Base-by-base conservation (phyloP, 64 coral and sea anemone species). In the Anthopleura sola region DNA sequence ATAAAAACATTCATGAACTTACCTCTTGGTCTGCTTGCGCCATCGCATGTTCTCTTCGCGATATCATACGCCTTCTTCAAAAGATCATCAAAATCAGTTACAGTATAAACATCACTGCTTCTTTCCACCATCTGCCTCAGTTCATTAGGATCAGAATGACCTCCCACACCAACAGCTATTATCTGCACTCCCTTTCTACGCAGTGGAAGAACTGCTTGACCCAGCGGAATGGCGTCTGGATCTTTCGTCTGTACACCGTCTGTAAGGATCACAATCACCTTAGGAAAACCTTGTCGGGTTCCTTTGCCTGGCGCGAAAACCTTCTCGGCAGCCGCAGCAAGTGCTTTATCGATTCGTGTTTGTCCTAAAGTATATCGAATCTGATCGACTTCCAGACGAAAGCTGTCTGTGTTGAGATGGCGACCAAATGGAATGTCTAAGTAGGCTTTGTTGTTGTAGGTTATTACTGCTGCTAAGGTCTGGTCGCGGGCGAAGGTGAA, bases 91-190 rank as follows among this genome's bases (percentile, higher is more conserved):
- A 95, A 95, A 84, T 92, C 87, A 68, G 78, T 40, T 9, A 92
- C 88, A 82, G 84, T 95, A 37, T 91, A 82, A 62, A 95, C 85
- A 69, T 95, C 94, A 9, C 71, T 48, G 1, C 85, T 79, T 50
- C 78, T 85, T 53, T 92, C 90, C 49, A 90, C 94, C 31, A 95
- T 92, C 16, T 89, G 76, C n/a, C 84, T 74, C 4, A 95, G 86
- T 26, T 95, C 90, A 21, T 86, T 38, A 4, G 86, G 86, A 31
- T 91, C 90, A 12, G 86, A 23, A 36, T 95, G 48, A 23, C 66
- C 36, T 60, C 94, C 94, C 31, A 95, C 50, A 9, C 94, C 94
- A 55, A 95, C 90, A 13, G 90, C 94, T 38, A 95, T 78, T 24
- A 95, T 60, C 16, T 84, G 88, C 37, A 95, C 90, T 8, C 94